Evolutionary conservation across 2,888 invertebrate genomes (phyloP).

Genomic region (Drosophila colorata): DNA sequence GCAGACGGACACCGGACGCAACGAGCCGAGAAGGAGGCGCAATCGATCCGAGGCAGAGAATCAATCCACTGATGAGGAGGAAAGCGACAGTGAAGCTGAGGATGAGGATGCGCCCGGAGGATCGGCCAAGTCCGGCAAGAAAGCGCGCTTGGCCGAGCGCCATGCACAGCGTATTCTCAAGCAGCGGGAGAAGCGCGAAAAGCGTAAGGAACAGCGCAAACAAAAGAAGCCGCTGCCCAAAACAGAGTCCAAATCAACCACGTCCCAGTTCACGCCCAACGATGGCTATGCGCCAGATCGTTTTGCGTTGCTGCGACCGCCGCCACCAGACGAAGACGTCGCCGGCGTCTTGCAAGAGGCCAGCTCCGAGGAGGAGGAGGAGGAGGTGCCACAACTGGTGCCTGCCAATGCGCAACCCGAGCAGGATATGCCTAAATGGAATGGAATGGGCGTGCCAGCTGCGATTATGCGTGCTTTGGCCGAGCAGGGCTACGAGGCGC

Average conservation of each 20-base stretch:
- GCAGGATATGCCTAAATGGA: constrained; percentile 87
- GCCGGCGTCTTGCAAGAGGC: constrained; percentile 41
- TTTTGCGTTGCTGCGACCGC: constrained; percentile 80
- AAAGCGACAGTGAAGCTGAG: constrained; percentile 38
- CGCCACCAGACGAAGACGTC: constrained; percentile 52
- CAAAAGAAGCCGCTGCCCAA: constrained; percentile 25
- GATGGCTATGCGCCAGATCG: constrained; percentile 62
- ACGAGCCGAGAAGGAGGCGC: constrained; percentile 64
- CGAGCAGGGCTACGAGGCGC: constrained; percentile 91
- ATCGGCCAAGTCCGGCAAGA: constrained; percentile 52
- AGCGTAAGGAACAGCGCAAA: constrained; percentile 52
- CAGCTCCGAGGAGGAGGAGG: constrained; percentile 50
- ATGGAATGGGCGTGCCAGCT: constrained; percentile 88
- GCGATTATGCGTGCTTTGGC: constrained; percentile 90
- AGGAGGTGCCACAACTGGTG: constrained; percentile 42
- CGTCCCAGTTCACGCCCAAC: constrained; percentile 29
- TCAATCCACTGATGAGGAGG: constrained; percentile 29
- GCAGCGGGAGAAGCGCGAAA: constrained; percentile 65
- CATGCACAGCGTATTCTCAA: constrained; percentile 59
- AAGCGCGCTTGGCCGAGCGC: constrained; percentile 69
- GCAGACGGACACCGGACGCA: constrained; percentile 32
- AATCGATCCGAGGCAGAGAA: constrained; percentile 16
- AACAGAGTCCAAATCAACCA: background rate
- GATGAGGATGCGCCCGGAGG: constrained; percentile 6
- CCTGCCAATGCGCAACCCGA: background rate